Conservation (phyloP, 2,888 invertebrate species). For the Oscheius myriophilus region DNA sequence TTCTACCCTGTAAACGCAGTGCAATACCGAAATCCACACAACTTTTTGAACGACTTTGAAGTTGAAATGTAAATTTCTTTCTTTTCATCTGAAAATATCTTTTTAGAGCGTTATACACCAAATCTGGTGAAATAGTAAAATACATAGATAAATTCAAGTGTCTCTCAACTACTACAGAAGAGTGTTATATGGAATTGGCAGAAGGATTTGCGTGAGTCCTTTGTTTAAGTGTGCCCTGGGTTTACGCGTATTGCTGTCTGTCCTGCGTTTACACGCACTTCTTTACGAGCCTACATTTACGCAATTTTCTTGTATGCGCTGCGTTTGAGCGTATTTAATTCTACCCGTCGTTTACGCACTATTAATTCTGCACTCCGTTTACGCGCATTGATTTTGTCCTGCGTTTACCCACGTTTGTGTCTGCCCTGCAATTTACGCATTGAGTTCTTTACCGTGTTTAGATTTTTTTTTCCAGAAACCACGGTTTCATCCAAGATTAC, state of each 20-base stretch:
- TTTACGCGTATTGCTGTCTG: too few relatives aligned
- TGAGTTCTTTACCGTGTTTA: too few relatives aligned
- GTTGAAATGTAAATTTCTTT: slow-evolving; percentile 31
- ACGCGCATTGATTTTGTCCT: too few relatives aligned
- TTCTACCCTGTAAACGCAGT: slow-evolving; percentile 51
- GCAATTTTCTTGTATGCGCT: too few relatives aligned
- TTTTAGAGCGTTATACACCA: slow-evolving; percentile 45
- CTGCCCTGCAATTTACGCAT: too few relatives aligned
- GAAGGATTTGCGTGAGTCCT: slow-evolving; percentile 15
- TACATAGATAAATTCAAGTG: slow-evolving; percentile 43
- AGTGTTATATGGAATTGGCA: slow-evolving; percentile 39
- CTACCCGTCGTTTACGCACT: too few relatives aligned
- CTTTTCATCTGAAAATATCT: neutral
- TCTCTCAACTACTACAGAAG: neutral
- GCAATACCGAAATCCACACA: slow-evolving; percentile 48
- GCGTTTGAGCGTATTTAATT: too few relatives aligned
- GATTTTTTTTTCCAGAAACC: neutral
- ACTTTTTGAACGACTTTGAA: slow-evolving; percentile 48
- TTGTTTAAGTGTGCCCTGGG: too few relatives aligned
- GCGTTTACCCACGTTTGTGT: too few relatives aligned
- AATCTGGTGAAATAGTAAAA: slow-evolving; percentile 45
- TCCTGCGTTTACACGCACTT: too few relatives aligned
- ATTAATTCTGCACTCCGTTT: too few relatives aligned
- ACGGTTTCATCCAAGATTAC: slow-evolving; percentile 31
- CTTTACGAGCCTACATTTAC: too few relatives aligned